Percentiles rank a stretch among this genome's conserved stretches.
phyloP scores from a whole-genome alignment of 2,888 invertebrate species.

The Oligia latruncula region DNA sequence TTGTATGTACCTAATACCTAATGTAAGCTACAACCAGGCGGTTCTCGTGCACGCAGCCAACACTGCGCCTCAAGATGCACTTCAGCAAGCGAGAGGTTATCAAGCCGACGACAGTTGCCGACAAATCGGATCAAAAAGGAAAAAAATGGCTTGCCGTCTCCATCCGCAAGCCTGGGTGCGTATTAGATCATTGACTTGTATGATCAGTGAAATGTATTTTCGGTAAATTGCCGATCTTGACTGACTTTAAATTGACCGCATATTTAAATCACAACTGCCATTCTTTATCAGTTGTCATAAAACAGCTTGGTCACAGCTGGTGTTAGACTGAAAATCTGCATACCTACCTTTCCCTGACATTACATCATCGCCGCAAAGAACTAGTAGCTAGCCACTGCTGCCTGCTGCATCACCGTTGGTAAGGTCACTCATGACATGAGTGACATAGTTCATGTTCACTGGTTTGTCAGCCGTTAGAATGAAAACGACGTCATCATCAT shows the following conservation, averaged over 20 bases:
- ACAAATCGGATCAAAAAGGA: constrained; percentile 29
- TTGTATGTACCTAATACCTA: neutral
- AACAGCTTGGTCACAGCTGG: neutral
- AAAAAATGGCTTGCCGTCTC: constrained; percentile 49
- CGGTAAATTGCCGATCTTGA: neutral
- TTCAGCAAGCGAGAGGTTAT: constrained; percentile 82
- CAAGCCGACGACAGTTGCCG: constrained; percentile 39
- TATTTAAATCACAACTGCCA: neutral
- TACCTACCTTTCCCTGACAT: neutral
- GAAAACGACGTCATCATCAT: neutral
- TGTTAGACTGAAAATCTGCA: neutral
- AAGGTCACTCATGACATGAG: neutral
- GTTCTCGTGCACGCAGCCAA: constrained; percentile 90
- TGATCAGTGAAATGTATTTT: neutral
- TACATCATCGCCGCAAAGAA: neutral
- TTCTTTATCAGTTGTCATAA: neutral
- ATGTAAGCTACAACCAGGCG: constrained; percentile 70
- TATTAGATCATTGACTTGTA: neutral
- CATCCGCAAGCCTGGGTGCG: constrained; percentile 72
- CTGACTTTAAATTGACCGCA: neutral
- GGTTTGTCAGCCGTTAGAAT: neutral
- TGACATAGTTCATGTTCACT: neutral
- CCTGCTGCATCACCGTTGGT: neutral
- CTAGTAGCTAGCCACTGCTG: neutral
- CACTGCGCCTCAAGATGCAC: constrained; percentile 89